These are phyloP conservation scores for Aegotheles bennettii DNA, from an alignment of 2,113 vertebrate genomes.

Conservation along the genomic window DNA sequence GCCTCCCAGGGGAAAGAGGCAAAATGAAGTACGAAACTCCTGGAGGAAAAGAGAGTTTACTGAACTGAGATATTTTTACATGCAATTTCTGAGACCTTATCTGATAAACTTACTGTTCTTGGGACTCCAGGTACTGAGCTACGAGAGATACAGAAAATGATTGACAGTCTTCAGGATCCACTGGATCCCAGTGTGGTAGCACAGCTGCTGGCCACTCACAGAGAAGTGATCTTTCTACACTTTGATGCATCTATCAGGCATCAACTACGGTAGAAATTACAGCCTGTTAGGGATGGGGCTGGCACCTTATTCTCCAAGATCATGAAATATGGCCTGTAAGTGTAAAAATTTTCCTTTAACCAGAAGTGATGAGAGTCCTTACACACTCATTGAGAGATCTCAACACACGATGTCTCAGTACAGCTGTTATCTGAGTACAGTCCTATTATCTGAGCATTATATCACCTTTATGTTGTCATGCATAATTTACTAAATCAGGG, in stretches of 20 bases:
- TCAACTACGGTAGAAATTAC: conserved; percentile 59
- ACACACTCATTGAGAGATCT: background rate
- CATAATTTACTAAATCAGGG: background rate
- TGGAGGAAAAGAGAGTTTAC: background rate
- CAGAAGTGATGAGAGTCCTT: background rate
- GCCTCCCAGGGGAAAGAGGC: background rate
- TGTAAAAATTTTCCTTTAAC: background rate
- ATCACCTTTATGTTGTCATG: background rate
- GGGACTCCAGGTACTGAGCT: conserved; percentile 67
- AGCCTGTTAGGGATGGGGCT: background rate
- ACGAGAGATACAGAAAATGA: conserved; percentile 72
- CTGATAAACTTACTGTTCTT: background rate
- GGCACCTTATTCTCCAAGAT: background rate
- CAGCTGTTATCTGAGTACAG: no score
- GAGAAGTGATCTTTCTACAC: conserved; percentile 72
- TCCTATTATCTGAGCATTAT: background rate
- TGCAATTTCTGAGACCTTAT: background rate
- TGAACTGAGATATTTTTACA: background rate
- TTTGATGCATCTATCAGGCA: conserved; percentile 69
- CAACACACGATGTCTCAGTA: background rate
- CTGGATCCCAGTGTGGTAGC: conserved; percentile 61
- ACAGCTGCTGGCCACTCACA: conserved; percentile 59
- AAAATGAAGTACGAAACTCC: background rate
- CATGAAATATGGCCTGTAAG: background rate
- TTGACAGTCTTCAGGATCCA: conserved; percentile 64